A percentile compares a stretch with the other conserved stretches of the same genome.
phyloP scores from a whole-genome alignment of 2,888 invertebrate species.

The Rosalia funebris region DNA sequence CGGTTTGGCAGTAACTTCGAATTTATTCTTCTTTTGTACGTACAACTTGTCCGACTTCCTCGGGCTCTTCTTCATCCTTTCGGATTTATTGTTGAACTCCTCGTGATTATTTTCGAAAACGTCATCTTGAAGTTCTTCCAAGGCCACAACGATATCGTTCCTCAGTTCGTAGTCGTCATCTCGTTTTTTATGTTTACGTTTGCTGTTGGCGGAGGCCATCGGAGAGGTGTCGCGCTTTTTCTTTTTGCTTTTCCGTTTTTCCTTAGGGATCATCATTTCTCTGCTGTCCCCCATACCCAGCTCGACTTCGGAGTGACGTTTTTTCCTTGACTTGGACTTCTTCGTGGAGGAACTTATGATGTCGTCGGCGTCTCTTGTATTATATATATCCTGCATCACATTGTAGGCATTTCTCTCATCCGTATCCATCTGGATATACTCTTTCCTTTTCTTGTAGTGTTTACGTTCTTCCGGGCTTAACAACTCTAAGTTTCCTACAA shows the following conservation, averaged over 20 bases:
- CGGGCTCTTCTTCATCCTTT: conserved; percentile 58
- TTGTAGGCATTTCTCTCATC: conserved; percentile 62
- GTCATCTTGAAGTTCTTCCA: conserved; percentile 64
- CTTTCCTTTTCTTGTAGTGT: conserved; percentile 60
- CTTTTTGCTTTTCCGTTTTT: conserved; percentile 62
- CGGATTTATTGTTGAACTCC: conserved; percentile 45
- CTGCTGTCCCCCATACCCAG: conserved; percentile 60
- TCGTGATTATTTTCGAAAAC: conserved; percentile 61
- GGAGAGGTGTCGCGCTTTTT: conserved; percentile 58
- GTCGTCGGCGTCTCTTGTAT: conserved; percentile 57
- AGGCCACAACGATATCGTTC: conserved; percentile 60
- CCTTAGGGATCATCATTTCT: conserved; percentile 64
- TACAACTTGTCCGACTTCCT: conserved; percentile 60
- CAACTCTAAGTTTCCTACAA: conserved; percentile 58
- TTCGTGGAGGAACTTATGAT: conserved; percentile 55
- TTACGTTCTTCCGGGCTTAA: conserved; percentile 63
- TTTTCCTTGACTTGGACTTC: conserved; percentile 61
- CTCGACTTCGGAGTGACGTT: conserved; percentile 55
- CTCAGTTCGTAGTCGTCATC: conserved; percentile 60
- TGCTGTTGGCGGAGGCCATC: conserved; percentile 46
- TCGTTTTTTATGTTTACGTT: conserved; percentile 60
- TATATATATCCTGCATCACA: conserved; percentile 60
- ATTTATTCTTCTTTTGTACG: conserved; percentile 62
- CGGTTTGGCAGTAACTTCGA: conserved; percentile 55
- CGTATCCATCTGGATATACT: conserved; percentile 58